Conservation (phyloP, 2,113 vertebrate genomes). For the Neogobius melanostomus region DNA sequence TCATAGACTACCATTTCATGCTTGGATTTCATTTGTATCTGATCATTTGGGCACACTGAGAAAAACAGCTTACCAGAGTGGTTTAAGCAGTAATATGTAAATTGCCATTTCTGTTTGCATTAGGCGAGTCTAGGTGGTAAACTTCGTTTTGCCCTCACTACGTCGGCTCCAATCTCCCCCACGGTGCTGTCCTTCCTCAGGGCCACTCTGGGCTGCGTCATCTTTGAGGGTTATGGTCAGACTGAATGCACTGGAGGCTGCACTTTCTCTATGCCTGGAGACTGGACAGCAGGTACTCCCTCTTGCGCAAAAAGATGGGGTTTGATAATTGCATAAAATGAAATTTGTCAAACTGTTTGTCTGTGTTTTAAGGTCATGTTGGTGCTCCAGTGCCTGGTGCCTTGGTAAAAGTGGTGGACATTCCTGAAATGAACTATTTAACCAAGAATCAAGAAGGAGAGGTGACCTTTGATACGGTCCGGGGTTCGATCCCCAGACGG, state of each 20-base stretch:
- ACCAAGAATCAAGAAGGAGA: slow-evolving; percentile 76
- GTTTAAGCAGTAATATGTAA: neutral
- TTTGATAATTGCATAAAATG: neutral
- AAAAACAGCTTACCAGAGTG: too few species aligned
- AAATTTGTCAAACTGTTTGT: slow-evolving; percentile 3
- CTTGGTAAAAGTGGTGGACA: slow-evolving; percentile 76
- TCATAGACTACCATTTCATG: too few species aligned
- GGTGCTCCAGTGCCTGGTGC: slow-evolving; percentile 77
- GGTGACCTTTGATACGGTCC: slow-evolving; percentile 50
- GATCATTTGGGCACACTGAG: too few species aligned
- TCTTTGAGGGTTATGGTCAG: slow-evolving; percentile 82
- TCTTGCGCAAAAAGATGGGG: neutral
- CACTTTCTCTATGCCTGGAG: slow-evolving; percentile 81
- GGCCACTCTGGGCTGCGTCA: slow-evolving; percentile 78
- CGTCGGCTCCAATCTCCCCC: slow-evolving; percentile 79
- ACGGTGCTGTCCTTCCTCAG: slow-evolving; percentile 79
- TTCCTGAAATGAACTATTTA: slow-evolving; percentile 80
- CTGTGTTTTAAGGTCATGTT: slow-evolving; percentile 72
- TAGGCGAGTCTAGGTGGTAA: slow-evolving; percentile 78
- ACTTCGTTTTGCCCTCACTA: slow-evolving; percentile 76
- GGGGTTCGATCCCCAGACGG: too few species aligned
- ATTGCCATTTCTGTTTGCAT: slow-evolving; percentile 9
- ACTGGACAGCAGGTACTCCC: slow-evolving; percentile 73
- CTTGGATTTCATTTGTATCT: too few species aligned
- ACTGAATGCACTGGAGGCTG: slow-evolving; percentile 82